Percentiles rank a stretch among this genome's conserved stretches.
Evolutionary conservation across 2,113 vertebrate genomes (phyloP).

Genomic region (Anguilla rostrata): DNA sequence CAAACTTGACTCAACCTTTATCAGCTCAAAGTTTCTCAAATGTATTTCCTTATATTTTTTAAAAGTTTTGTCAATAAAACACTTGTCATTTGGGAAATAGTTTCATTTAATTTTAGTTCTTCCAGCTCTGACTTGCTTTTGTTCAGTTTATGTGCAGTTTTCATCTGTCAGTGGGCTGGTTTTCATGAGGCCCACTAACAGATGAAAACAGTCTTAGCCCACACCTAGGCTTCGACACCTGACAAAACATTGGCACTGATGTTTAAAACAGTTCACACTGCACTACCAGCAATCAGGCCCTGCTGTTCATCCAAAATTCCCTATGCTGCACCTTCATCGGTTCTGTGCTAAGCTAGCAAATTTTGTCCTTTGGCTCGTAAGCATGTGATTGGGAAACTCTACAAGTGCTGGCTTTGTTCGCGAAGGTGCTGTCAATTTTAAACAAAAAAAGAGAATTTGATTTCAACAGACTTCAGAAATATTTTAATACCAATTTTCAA

Average conservation of each 20-base stretch:
- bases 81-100: no score
- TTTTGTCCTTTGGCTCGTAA: constrained; percentile 19
- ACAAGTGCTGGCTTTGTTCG: neutral
- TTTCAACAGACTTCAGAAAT: neutral
- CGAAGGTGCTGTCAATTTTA: neutral
- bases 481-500: neutral
- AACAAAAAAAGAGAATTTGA: no score
- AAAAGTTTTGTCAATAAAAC: constrained; percentile 32
- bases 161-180: constrained; percentile 44
- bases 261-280: constrained; percentile 40
- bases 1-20: neutral
- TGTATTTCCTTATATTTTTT: neutral
- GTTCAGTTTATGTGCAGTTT: constrained; percentile 28
- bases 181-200: no score
- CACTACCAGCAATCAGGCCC: constrained; percentile 41
- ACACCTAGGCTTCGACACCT: constrained; percentile 56
- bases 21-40: neutral
- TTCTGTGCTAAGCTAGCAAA: constrained; percentile 41
- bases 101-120: no score
- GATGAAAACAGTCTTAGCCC: constrained; percentile 34
- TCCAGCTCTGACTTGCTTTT: no score
- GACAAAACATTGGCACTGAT: constrained; percentile 61
- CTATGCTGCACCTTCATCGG: constrained; percentile 47
- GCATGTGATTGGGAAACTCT: neutral
- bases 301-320: constrained; percentile 50